phyloP scores from a whole-genome alignment of 53 echinoderm and acorn worm species.

The Paracentrotus lividus region DNA sequence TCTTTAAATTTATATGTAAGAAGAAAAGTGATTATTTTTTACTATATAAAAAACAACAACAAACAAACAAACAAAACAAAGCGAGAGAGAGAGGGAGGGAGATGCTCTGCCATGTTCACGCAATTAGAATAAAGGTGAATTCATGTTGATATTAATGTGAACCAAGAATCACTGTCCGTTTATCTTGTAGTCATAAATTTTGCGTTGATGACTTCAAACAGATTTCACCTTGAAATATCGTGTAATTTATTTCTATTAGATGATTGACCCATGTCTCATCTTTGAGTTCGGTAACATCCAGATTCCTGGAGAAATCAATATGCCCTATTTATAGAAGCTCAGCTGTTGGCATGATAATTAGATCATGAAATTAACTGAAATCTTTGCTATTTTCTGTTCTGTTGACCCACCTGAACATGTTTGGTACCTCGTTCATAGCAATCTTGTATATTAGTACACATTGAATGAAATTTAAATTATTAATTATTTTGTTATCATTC shows the following conservation, averaged over 20 bases:
- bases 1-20: no score
- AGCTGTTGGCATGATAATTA: background rate
- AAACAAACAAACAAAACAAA: no score
- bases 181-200: background rate
- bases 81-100: no score
- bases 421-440: no score
- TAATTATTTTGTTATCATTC: background rate
- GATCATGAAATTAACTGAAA: background rate
- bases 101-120: no score
- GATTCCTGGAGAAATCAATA: slow-evolving; percentile 3
- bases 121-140: no score
- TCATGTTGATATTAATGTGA: no score
- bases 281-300: background rate
- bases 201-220: background rate
- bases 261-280: slow-evolving; percentile 22
- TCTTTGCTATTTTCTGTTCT: background rate
- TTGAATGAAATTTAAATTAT: background rate
- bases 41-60: no score
- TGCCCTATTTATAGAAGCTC: background rate
- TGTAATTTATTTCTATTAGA: background rate
- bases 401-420: background rate
- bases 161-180: no score
- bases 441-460: background rate
- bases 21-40: no score
- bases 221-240: slow-evolving; percentile 19